Percentiles rank a stretch among this genome's conserved stretches.
These are phyloP conservation scores for Elgaria multicarinata DNA, from an alignment of 2,113 vertebrate genomes.

Conservation along the genomic window DNA sequence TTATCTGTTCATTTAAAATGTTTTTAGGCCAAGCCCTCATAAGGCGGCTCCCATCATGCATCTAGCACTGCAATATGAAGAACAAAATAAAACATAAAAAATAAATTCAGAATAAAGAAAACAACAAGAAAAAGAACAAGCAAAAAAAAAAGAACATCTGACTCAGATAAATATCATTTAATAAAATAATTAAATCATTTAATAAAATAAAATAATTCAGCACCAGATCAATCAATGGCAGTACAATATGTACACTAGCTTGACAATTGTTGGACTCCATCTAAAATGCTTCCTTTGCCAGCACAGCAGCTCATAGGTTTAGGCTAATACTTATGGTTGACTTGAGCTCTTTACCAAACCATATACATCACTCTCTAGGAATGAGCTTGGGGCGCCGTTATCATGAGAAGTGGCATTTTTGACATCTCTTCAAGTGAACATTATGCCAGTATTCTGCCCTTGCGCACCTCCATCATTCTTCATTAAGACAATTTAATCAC, in stretches of 20 bases:
- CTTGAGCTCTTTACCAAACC: not conserved
- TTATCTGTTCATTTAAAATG: too few relatives aligned
- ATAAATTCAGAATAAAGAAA: too few relatives aligned
- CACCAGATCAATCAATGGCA: too few relatives aligned
- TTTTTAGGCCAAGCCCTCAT: too few relatives aligned
- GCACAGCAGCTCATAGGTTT: not conserved
- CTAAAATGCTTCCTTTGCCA: not conserved
- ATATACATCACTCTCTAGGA: not conserved
- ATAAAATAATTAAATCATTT: too few relatives aligned
- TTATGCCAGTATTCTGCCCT: constrained; percentile 6
- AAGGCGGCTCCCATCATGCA: too few relatives aligned
- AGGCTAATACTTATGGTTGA: not conserved
- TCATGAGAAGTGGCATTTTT: not conserved
- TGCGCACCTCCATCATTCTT: constrained; percentile 15
- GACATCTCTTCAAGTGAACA: not conserved
- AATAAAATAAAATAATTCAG: too few relatives aligned
- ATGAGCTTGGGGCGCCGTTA: not conserved
- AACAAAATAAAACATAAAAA: too few relatives aligned
- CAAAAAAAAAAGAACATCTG: too few relatives aligned
- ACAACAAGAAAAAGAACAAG: too few relatives aligned
- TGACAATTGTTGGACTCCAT: not conserved
- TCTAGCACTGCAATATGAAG: too few relatives aligned
- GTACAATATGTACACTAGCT: not conserved
- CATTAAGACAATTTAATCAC: constrained; percentile 3
- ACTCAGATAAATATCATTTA: too few relatives aligned